These are phyloP conservation scores for Andrena chrysosceles DNA, from an alignment of 2,888 invertebrate species.

Conservation along the genomic window DNA sequence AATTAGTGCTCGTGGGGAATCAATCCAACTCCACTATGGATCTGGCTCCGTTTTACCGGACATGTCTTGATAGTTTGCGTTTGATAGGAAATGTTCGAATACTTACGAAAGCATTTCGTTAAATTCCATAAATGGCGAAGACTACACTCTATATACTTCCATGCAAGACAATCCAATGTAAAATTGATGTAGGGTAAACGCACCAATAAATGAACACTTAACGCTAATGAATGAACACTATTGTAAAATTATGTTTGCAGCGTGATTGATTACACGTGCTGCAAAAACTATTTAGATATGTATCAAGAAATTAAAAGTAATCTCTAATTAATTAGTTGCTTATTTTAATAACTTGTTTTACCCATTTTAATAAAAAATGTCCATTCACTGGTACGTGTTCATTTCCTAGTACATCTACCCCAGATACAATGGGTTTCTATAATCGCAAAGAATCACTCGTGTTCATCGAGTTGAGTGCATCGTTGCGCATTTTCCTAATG, in stretches of 20 bases:
- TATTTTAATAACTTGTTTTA: no score
- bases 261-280: no score
- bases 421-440: neutral
- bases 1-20: slow-evolving; percentile 49
- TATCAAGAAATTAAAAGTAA: no score
- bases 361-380: no score
- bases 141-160: neutral
- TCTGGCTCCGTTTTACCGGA: slow-evolving; percentile 23
- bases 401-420: no score
- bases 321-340: no score
- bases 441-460: neutral
- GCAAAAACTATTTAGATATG: no score
- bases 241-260: no score
- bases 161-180: neutral
- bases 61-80: slow-evolving; percentile 18
- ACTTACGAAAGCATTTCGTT: neutral
- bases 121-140: neutral
- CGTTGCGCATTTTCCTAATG: neutral
- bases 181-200: no score
- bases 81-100: neutral
- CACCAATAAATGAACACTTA: no score
- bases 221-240: no score
- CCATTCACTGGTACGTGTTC: no score
- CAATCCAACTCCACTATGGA: slow-evolving; percentile 18
- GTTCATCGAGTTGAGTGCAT: neutral